Base-by-base conservation (phyloP, 1,140 invertebrate genomes). In the Chlorops oryzae region DNA sequence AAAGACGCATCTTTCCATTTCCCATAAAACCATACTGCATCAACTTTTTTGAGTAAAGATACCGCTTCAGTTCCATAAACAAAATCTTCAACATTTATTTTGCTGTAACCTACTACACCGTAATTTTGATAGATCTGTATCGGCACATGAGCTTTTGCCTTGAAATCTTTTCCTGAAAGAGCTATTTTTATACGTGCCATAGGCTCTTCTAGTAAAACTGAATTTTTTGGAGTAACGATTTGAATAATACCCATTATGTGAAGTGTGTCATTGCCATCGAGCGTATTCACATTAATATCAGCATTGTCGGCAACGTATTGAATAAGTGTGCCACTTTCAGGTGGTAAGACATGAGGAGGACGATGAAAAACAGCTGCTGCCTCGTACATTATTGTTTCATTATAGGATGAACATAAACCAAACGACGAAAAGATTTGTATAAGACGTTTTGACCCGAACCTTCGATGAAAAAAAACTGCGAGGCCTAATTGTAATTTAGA, bases 291-390 rank as follows among this genome's bases (percentile, higher is more conserved):
- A 64, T 72, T 70, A 49, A 69, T 63, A 57, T 70, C 67, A 52
- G 62, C 66, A 66, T 73, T 73, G 38, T 74, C 62, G 52, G 42
- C 60, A 58, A 70, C 64, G 39, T 69, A 68, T 59, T 74, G 72
- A 58, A 65, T 52, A 42, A 72, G 28, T 48, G 60, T 58, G 46
- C 62, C 64, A 57, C 13, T 60, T 59, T 71, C 60, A 61, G 69
- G 57, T 61, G 55, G 50, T 62, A 65, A 34, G 25, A 69, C 23
- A 60, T 59, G 64, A 60, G 60, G 63, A 25, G 47, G 63, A 56
- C 42, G 57, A 59, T 59, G 56, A 12, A 57, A 58, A 70, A 68
- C 64, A 66, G 67, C 62, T 70, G 63, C 52, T 58, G 56, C 45
- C 43, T 70, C 64, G 40, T 67, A 65, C 52, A 54, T 51, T 49